Base-by-base conservation (phyloP, 2,888 invertebrate species). In the Resseliella maxima region DNA sequence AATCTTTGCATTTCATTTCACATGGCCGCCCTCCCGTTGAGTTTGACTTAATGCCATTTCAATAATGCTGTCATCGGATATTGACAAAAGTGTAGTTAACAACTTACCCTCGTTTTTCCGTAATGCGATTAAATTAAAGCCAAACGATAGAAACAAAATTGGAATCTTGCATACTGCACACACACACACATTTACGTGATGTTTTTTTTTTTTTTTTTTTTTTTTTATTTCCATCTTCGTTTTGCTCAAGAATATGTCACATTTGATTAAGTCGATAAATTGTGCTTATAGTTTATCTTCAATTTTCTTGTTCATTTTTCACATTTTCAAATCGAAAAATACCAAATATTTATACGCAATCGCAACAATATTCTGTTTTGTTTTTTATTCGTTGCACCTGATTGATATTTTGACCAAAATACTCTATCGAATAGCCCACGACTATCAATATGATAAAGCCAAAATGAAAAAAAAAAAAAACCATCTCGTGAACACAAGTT, bases 71-170 rank as follows among this genome's bases (percentile, higher is more conserved):
- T 72, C 72, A 35, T 3, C 0, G 72, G 31, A 72, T 35, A 72
- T 72, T 72, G 72, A 18, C 31, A 41, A 12, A 12, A 41, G 10
- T 72, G 27, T 31, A 72, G 15, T 31, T 2, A 72, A 72, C 31
- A 31, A 72, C 0, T 12, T 31, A 31, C 31, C 24, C 83, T 38
- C 36, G 36, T 83, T 38, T 36, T 38, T n/a, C n/a, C 38, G 38
- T 83, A 83, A 83, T 83, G 38, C 83, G 83, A 83, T 83, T 83
- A 83, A 83, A 83, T 83, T 83, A 83, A 83, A 83, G 83, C 83
- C 83, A 36, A 83, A 83, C 38, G 83, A 36, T 83, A 83, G 38
- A 83, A 83, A 83, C 83, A 83, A 83, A 38, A 83, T 38, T 83
- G n/a, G 83, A 83, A 83, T 38, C 38, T 83, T 36, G 83, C 31